phyloP scores from a whole-genome alignment of 92 coral and sea anemone species.

The Actinostola sp. region DNA sequence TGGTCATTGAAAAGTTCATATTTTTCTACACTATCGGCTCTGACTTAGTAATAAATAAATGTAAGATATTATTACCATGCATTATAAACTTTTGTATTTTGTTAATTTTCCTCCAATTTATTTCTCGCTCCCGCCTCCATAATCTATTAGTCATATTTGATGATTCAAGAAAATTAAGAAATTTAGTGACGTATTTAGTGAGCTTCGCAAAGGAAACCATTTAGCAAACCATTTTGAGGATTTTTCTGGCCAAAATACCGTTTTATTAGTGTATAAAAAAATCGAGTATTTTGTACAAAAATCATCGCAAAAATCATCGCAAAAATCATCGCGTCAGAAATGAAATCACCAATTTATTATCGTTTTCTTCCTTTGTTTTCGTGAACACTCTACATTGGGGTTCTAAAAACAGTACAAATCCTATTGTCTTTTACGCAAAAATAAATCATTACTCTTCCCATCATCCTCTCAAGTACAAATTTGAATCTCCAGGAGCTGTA shows the following conservation, averaged over 20 bases:
- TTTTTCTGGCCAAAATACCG: constrained; percentile 28
- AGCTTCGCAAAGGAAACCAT: constrained; percentile 9
- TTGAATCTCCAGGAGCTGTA: constrained; percentile 18
- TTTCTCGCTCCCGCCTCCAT: constrained; percentile 14
- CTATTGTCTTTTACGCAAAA: constrained; percentile 25
- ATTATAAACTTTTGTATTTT: neutral
- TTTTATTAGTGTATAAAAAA: constrained; percentile 32
- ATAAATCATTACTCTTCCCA: constrained; percentile 28
- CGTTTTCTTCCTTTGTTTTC: constrained; percentile 29
- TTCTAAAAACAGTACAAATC: constrained; percentile 28
- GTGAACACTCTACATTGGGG: constrained; percentile 27
- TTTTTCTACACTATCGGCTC: too few species aligned
- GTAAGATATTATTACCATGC: too few species aligned
- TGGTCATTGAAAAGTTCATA: neutral
- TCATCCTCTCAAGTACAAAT: constrained; percentile 8
- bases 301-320: neutral
- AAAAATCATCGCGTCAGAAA: constrained; percentile 1
- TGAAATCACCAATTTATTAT: constrained; percentile 3
- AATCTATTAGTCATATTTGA: constrained; percentile 9
- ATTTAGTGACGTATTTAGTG: constrained; percentile 17
- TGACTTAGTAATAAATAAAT: too few species aligned
- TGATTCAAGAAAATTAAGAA: constrained; percentile 19
- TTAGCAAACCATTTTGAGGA: constrained; percentile 32
- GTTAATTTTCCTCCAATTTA: constrained; percentile 3
- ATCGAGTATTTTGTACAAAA: constrained; percentile 2